Evolutionary conservation across 2,797 vertebrate genomes (phyloP).

Genomic region (Sebastolobus alascanus): DNA sequence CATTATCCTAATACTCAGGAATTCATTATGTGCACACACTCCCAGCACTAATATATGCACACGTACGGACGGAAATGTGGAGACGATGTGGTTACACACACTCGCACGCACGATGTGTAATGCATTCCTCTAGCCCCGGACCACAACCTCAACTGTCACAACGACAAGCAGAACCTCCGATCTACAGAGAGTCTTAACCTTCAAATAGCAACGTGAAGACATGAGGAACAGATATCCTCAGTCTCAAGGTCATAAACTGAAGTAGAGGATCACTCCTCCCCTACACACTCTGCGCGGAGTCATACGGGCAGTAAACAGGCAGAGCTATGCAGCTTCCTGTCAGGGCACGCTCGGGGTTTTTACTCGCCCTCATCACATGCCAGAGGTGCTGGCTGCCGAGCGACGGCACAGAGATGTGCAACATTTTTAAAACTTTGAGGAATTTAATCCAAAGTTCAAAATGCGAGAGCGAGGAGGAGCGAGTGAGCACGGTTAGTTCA

Average conservation of each 20-base stretch:
- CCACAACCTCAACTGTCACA: not conserved
- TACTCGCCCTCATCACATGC: conserved; percentile 48
- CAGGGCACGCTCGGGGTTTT: conserved; percentile 56
- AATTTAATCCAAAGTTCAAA: conserved; percentile 69
- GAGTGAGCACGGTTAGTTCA: not conserved
- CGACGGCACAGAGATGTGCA: conserved; percentile 35
- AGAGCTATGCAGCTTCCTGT: conserved; percentile 64
- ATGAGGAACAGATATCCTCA: not conserved
- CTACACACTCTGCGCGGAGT: conserved; percentile 6
- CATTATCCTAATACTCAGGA: conserved; percentile 74
- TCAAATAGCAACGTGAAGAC: not conserved
- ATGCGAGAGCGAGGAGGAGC: conserved; percentile 17
- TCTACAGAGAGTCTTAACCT: not conserved
- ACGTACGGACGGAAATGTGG: not conserved
- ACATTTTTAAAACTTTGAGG: conserved; percentile 45
- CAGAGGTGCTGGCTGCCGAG: conserved; percentile 56
- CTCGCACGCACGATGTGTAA: not conserved
- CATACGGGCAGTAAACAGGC: not conserved
- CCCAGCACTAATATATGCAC: conserved; percentile 7
- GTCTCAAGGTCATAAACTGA: not conserved
- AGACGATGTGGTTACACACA: not conserved
- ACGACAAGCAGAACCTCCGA: not conserved
- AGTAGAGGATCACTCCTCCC: not conserved
- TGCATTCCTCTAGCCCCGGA: conserved; percentile 14
- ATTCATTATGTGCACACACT: conserved; percentile 46